These are phyloP conservation scores for Hylaeus volcanicus DNA, from an alignment of 1,140 invertebrate species.

Conservation along the genomic window DNA sequence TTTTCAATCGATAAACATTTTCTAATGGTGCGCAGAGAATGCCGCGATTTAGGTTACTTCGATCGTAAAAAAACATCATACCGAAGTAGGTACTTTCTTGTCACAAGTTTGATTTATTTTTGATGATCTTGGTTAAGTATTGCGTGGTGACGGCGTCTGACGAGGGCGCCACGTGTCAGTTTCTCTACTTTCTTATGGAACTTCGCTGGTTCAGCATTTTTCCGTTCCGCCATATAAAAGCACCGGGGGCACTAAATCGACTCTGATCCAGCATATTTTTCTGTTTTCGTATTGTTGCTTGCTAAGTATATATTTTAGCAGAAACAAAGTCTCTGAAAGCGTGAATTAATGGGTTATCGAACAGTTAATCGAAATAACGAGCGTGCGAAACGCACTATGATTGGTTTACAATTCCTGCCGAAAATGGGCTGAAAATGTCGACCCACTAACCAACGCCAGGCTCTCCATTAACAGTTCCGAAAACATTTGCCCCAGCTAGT, in stretches of 20 bases:
- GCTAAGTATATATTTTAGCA: neutral
- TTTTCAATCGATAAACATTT: neutral
- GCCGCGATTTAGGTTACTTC: neutral
- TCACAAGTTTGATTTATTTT: conserved; percentile 43
- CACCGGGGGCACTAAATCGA: conserved; percentile 57
- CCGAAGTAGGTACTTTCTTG: neutral
- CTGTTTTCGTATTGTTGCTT: conserved; percentile 29
- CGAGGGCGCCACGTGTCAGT: conserved; percentile 74
- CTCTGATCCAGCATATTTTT: conserved; percentile 43
- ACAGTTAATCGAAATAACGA: conserved; percentile 13
- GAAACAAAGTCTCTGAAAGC: neutral
- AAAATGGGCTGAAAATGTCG: conserved; percentile 75
- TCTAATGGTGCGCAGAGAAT: no score
- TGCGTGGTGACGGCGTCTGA: conserved; percentile 44
- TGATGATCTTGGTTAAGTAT: conserved; percentile 35
- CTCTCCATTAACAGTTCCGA: conserved; percentile 67
- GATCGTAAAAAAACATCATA: no score
- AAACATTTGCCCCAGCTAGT: conserved; percentile 79
- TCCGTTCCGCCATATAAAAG: conserved; percentile 59
- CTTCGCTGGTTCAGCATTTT: conserved; percentile 65
- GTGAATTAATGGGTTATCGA: conserved; percentile 19
- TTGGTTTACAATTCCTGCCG: conserved; percentile 66
- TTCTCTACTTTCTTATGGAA: conserved; percentile 62
- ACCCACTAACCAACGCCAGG: conserved; percentile 68
- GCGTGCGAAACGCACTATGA: conserved; percentile 42